These are phyloP conservation scores for Crotalus adamanteus DNA, from an alignment of 2,797 vertebrate genomes.

Conservation along the genomic window DNA sequence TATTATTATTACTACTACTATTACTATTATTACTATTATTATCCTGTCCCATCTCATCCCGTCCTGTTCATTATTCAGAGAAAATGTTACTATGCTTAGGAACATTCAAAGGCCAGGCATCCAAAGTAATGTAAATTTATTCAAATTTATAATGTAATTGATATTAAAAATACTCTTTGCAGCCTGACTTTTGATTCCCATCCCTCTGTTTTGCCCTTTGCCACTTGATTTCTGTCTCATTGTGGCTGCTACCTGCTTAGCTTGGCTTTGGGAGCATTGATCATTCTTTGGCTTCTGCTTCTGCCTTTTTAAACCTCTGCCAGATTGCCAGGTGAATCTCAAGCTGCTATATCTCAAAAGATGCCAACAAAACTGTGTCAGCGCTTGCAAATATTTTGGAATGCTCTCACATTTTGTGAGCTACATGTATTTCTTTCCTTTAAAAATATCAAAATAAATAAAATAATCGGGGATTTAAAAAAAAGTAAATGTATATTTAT, in stretches of 20 bases:
- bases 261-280: not conserved
- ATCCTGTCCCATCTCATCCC: too few relatives aligned
- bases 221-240: not conserved
- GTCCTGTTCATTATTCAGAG: not conserved
- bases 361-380: conserved; percentile 29
- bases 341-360: conserved; percentile 37
- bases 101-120: not conserved
- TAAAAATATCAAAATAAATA: not conserved
- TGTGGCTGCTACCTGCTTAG: not conserved
- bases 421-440: not conserved
- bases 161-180: not conserved
- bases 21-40: too few relatives aligned
- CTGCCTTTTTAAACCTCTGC: conserved; percentile 30
- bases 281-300: not conserved
- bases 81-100: not conserved
- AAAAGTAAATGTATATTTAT: not conserved
- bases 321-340: conserved; percentile 4
- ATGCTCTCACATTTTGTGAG: conserved; percentile 30
- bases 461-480: not conserved
- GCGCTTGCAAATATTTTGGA: conserved; percentile 31
- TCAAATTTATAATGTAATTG: not conserved
- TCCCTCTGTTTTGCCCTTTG: not conserved
- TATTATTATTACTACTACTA: too few relatives aligned
- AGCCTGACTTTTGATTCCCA: not conserved
- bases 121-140: not conserved